Percentiles rank a stretch among this genome's conserved stretches.
Evolutionary conservation across 2,113 vertebrate species (phyloP).

Genomic region (Barnardius zonarius): DNA sequence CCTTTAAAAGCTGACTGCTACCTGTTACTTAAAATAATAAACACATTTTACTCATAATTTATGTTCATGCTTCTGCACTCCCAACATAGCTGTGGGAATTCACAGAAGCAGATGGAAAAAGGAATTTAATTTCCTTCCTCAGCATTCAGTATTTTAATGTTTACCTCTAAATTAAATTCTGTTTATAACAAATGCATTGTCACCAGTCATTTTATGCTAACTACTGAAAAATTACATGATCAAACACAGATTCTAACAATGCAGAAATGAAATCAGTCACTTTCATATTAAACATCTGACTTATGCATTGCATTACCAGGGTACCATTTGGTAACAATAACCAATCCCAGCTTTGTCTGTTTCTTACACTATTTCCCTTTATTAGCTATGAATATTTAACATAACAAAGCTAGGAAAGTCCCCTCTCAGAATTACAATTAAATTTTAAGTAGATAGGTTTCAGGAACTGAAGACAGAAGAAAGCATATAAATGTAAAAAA

Average conservation of each 20-base stretch:
- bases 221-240: neutral
- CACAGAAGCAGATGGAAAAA: neutral
- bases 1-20: neutral
- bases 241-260: neutral
- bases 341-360: neutral
- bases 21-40: neutral
- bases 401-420: neutral
- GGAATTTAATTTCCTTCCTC: neutral
- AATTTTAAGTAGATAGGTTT: neutral
- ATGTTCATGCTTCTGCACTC: neutral
- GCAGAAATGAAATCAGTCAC: neutral
- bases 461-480: neutral
- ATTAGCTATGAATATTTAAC: conserved; percentile 9
- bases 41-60: neutral
- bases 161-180: neutral
- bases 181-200: neutral
- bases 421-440: neutral
- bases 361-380: neutral
- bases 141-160: neutral
- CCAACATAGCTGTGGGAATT: neutral
- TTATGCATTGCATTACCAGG: neutral
- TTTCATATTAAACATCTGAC: neutral
- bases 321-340: neutral
- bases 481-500: neutral
- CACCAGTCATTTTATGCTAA: neutral